Evolutionary conservation across 2,113 vertebrate species (phyloP).

Genomic region (Trogon surrucura): DNA sequence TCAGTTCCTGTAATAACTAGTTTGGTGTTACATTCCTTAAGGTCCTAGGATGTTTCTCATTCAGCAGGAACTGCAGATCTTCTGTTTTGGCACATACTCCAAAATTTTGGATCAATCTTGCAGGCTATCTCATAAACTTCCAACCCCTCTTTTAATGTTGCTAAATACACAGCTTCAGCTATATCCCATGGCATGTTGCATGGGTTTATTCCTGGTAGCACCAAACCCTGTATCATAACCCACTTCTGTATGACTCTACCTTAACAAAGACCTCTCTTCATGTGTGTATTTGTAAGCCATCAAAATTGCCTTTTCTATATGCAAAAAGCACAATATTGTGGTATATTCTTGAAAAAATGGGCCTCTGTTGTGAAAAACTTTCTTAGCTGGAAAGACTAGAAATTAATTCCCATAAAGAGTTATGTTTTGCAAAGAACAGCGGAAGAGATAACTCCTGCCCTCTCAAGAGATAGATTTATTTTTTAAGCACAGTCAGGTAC

Average conservation of each 20-base stretch:
- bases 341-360: background rate
- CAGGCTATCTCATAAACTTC: background rate
- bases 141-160: background rate
- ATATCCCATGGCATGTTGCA: background rate
- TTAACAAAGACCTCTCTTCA: background rate
- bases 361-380: background rate
- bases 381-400: background rate
- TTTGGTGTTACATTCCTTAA: background rate
- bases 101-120: background rate
- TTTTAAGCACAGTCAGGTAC: background rate
- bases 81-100: background rate
- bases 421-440: background rate
- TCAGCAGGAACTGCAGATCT: background rate
- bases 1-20: background rate
- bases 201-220: background rate
- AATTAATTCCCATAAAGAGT: background rate
- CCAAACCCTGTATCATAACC: background rate
- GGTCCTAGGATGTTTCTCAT: background rate
- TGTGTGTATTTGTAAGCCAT: background rate
- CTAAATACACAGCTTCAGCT: background rate
- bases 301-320: background rate
- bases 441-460: background rate
- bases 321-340: background rate
- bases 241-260: background rate
- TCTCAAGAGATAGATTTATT: background rate